A percentile compares a stretch with the other conserved stretches of the same genome.
These are phyloP conservation scores for Microtus oregoni DNA, from an alignment of 2,113 vertebrate species.

Conservation along the genomic window DNA sequence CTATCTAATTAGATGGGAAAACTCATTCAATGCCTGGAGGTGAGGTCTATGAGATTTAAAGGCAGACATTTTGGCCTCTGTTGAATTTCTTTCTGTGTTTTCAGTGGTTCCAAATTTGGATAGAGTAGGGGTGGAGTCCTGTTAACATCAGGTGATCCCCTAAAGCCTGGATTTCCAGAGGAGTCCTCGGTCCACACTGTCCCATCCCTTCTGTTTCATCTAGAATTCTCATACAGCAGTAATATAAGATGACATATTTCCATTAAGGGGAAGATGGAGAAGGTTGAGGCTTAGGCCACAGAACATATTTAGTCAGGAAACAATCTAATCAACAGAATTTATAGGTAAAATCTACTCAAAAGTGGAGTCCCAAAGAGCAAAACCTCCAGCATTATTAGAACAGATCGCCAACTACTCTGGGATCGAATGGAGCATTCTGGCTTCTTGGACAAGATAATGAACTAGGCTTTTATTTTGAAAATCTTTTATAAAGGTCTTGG, in stretches of 20 bases:
- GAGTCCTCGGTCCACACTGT: neutral
- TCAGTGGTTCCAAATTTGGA: constrained; percentile 26
- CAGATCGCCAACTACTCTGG: neutral
- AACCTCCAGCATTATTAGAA: neutral
- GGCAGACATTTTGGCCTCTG: neutral
- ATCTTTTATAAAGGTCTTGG: constrained; percentile 31
- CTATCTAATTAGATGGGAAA: neutral
- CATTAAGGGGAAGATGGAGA: neutral
- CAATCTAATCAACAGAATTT: neutral
- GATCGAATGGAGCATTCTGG: neutral
- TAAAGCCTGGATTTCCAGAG: constrained; percentile 19
- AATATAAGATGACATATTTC: neutral
- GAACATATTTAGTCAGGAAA: neutral
- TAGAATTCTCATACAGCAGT: neutral
- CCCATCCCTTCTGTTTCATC: neutral
- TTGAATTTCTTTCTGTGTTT: neutral
- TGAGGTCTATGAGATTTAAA: neutral
- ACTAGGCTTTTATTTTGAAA: constrained; percentile 23
- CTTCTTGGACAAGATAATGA: constrained; percentile 30
- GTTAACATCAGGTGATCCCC: neutral
- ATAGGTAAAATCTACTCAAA: neutral
- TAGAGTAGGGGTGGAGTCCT: neutral
- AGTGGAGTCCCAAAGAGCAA: neutral
- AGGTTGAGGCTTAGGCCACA: neutral
- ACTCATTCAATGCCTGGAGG: neutral